Base-by-base conservation (phyloP, 23 tunicate genomes). In the Styela plicata region DNA sequence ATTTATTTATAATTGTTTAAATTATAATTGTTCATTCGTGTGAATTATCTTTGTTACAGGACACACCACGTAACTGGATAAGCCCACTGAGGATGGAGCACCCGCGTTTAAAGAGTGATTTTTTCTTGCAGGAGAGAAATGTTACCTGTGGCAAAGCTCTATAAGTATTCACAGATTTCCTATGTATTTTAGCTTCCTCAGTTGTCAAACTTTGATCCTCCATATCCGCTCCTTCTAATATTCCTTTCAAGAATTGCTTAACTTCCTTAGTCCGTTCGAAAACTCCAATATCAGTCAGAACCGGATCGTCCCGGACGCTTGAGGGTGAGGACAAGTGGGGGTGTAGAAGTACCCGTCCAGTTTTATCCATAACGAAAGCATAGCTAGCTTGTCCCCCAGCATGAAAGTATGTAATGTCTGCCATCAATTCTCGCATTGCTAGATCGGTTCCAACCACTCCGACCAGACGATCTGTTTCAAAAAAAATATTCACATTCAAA, bases 371-470 rank as follows among this genome's bases (percentile, higher is more conserved):
- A 63, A 93, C 24, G 68, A 88, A 93, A 2, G 93, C 93, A 73
- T 85, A 91, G 2, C 87, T 69, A 7, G 34, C 71, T 24, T 79
- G 61, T 7, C 82, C 91, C 29, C 85, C 97, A 28, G 85, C 74
- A 36, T 74, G 83, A 73, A 88, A 88, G 63, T 85, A 88, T 10
- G 82, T 93, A 24, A 83, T 84, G 84, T 93, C 98, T 28, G 93
- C 87, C 34, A 93, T 27, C 27, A 93, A 84, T 36, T 93, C 89
- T 31, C 90, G 86, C 89, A 88, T 62, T 2, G 98, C 52, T 27
- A 88, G 20, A 36, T 93, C 98, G 23, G 80, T 84, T 23, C 98
- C 98, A 34, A 93, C 89, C 2, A 93, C 98, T 2, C 98, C 98
- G 30, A 85, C 69, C 69, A 93, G 79, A 3, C 74, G 26, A 69